These are phyloP conservation scores for Tiaroga cobitis DNA, from an alignment of 2,797 vertebrate species.

Conservation along the genomic window DNA sequence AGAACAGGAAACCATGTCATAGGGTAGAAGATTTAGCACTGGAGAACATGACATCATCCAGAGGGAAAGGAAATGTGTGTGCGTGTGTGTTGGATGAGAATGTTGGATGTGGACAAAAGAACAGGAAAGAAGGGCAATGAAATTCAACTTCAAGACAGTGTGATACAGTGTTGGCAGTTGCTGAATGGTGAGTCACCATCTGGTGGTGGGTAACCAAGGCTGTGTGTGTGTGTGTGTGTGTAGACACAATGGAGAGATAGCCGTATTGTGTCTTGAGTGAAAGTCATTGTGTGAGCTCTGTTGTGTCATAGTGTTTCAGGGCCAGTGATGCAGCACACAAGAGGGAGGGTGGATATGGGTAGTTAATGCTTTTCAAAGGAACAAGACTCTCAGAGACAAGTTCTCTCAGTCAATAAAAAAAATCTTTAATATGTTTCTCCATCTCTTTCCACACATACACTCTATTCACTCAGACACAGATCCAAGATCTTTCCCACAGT, in stretches of 20 bases:
- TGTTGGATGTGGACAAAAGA: constrained; percentile 25
- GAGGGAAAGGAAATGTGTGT: constrained; percentile 47
- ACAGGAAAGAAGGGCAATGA: constrained; percentile 13
- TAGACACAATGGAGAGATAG: constrained; percentile 26
- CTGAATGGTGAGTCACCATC: constrained; percentile 44
- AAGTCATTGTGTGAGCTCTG: constrained; percentile 35
- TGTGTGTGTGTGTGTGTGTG: constrained; percentile 24
- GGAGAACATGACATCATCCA: constrained; percentile 62
- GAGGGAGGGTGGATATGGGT: constrained; percentile 1
- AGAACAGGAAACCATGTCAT: constrained; percentile 57
- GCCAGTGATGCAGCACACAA: constrained; percentile 27
- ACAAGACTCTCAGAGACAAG: background rate
- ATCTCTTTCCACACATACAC: background rate
- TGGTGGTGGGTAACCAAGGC: constrained; percentile 24
- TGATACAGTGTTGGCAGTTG: constrained; percentile 42
- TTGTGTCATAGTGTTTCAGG: constrained; percentile 33
- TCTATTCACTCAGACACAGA: background rate
- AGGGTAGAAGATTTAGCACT: constrained; percentile 47
- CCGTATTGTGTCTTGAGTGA: constrained; percentile 41
- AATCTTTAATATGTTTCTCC: background rate
- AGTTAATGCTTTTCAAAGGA: constrained; percentile 3
- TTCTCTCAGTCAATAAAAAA: background rate
- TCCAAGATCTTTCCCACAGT: constrained; percentile 38
- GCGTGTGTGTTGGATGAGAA: background rate
- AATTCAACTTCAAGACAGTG: constrained; percentile 40